Conservation (phyloP, 2,113 vertebrate genomes). For the Terrapene triunguis region DNA sequence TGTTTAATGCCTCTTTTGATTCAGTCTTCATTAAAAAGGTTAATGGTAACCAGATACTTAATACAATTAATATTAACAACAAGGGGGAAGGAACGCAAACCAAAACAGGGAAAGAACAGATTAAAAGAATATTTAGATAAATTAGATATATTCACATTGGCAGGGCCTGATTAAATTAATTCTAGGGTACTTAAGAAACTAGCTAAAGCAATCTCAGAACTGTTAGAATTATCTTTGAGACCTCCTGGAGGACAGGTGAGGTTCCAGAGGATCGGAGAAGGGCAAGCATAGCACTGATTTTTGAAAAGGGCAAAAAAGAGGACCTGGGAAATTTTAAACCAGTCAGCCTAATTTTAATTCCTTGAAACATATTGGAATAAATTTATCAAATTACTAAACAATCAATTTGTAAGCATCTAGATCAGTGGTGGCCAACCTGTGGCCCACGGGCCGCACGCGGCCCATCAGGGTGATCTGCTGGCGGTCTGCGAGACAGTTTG, state of each 20-base stretch:
- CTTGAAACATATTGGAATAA: not conserved
- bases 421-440: too few species aligned
- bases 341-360: not conserved
- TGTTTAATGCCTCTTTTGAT: not conserved
- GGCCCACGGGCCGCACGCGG: too few species aligned
- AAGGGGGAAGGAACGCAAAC: not conserved
- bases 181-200: not conserved
- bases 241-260: too few species aligned
- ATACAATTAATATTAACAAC: not conserved
- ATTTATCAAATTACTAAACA: not conserved
- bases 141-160: not conserved
- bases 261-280: not conserved
- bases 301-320: not conserved
- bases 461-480: too few species aligned
- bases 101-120: not conserved
- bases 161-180: not conserved
- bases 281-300: not conserved
- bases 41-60: not conserved
- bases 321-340: not conserved
- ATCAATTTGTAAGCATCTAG: not conserved
- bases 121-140: not conserved
- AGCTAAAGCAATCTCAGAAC: not conserved
- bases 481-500: too few species aligned
- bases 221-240: not conserved
- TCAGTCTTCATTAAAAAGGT: not conserved